phyloP scores from a whole-genome alignment of 2,113 vertebrate genomes.

The Heterotis niloticus region DNA sequence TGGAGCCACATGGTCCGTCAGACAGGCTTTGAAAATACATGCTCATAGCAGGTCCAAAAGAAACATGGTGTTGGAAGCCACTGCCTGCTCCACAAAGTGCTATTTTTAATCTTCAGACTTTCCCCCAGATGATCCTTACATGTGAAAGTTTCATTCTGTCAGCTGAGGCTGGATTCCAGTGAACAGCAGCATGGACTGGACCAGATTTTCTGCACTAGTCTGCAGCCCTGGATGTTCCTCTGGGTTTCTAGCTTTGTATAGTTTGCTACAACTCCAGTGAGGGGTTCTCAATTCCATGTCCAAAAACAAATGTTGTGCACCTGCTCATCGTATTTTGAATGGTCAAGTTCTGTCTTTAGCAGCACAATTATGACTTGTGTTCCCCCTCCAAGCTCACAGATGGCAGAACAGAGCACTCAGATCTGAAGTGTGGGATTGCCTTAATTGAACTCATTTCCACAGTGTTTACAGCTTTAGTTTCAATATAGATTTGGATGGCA shows the following conservation, averaged over 20 bases:
- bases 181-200: background rate
- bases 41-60: background rate
- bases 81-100: background rate
- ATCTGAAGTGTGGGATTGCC: too few relatives aligned
- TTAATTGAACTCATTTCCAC: too few relatives aligned
- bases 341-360: too few relatives aligned
- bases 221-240: background rate
- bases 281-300: background rate
- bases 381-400: too few relatives aligned
- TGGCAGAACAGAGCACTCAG: too few relatives aligned
- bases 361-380: too few relatives aligned
- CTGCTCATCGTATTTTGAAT: too few relatives aligned
- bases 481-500: too few relatives aligned
- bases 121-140: background rate
- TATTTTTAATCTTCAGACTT: constrained; percentile 11
- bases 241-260: background rate
- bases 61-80: constrained; percentile 1
- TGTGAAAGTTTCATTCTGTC: background rate
- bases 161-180: background rate
- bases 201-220: background rate
- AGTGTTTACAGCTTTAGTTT: too few relatives aligned
- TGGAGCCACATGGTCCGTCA: background rate
- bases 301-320: too few relatives aligned
- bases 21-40: background rate
- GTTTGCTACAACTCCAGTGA: background rate